Evolutionary conservation across 92 coral and sea anemone genomes (phyloP), one percentile per base, ranked within the genome.

Genomic region (Meandrina meandrites): DNA sequence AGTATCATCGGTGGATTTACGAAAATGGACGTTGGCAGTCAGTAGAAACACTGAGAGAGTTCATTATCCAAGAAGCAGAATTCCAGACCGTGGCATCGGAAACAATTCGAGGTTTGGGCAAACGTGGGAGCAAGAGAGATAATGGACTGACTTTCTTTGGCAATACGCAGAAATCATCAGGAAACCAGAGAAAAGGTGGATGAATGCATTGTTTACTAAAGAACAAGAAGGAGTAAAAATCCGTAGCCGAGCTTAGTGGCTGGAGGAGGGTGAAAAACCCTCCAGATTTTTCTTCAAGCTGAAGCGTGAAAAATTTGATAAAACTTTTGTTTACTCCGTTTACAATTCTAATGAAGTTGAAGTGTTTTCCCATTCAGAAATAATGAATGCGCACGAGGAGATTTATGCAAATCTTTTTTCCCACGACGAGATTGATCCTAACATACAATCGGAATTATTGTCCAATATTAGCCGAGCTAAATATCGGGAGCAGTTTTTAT

Each of bases 221-320:
- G 80, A 78, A 14, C 4, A 70, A 0, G 79, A 81, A 62, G 94
- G 94, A 0, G 18, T 30, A 19, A 91, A 88, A 34, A 62, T 84
- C 0, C 69, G 91, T 0, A 79, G 89, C 27, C 54, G 81, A 0
- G 88, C 85, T 0, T 40, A 70, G 24, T 81, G 87, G 88, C 22
- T 79, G 14, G 84, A 91, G 40, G 64, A 88, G 0, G 76, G 81
- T 11, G 89, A 91, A 27, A 79, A 74, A 2, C 93, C 93, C 24
- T 68, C 91, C 0, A 28, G 78, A 0, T 87, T 34, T 21, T 88
- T 91, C 21, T 64, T 88, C 17, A 60, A 75, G 13, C 56, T 81
- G 0, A 83, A 60, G 18, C 51, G 31, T 1, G 78, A 81, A 5
- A 69, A 69, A 2, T 0, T 4, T 24, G 47, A 21, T 0, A 19